A percentile compares a stretch with the other conserved stretches of the same genome.
Evolutionary conservation across 2,797 vertebrate genomes (phyloP).

Genomic region (Pantherophis vulpinus): DNA sequence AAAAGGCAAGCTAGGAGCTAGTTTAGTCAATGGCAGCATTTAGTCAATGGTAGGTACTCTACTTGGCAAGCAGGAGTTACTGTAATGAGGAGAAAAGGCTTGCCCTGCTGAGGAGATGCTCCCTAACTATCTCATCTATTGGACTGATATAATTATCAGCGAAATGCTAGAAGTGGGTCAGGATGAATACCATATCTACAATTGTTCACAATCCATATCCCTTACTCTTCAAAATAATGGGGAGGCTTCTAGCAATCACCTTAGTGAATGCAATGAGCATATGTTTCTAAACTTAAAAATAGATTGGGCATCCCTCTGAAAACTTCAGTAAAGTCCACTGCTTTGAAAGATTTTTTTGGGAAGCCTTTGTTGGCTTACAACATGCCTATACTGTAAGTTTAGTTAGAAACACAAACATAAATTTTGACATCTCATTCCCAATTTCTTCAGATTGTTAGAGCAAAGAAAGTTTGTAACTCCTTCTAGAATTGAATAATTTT

Average conservation of each 20-base stretch:
- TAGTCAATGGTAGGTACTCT: neutral
- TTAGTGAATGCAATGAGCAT: neutral
- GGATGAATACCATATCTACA: neutral
- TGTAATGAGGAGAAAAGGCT: neutral
- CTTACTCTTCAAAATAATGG: neutral
- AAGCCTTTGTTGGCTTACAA: neutral
- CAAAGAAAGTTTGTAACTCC: neutral
- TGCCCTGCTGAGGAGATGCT: neutral
- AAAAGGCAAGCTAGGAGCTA: neutral
- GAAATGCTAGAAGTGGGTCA: neutral
- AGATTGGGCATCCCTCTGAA: neutral
- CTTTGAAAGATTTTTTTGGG: neutral
- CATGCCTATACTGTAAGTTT: neutral
- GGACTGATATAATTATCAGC: neutral
- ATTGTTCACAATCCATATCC: neutral
- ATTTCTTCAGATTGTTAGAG: conserved; percentile 1
- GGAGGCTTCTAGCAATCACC: neutral
- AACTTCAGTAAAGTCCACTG: neutral
- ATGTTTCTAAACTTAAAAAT: neutral
- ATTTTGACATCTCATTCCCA: neutral
- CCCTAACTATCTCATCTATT: neutral
- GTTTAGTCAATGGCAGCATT: neutral
- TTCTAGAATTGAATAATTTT: neutral
- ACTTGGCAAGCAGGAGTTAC: neutral
- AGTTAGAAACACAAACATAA: neutral